These are phyloP conservation scores for Synanthedon formicaeformis DNA, from an alignment of 2,888 invertebrate species.

Conservation along the genomic window DNA sequence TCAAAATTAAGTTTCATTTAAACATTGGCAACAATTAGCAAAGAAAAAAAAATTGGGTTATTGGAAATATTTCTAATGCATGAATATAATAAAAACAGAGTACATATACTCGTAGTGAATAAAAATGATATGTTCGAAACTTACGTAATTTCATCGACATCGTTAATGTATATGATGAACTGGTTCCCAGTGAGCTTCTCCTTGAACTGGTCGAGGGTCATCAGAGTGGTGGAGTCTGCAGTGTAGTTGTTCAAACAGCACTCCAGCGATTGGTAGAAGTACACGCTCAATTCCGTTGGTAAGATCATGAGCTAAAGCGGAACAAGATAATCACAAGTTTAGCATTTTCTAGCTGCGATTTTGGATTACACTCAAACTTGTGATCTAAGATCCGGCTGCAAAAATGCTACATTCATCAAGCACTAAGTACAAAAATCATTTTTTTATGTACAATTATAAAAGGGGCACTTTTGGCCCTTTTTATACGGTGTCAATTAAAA, in stretches of 20 bases:
- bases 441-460: too few species aligned
- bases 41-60: too few species aligned
- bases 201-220: constrained; percentile 63
- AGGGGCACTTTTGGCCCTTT: too few species aligned
- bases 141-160: constrained; percentile 47
- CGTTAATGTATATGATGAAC: constrained; percentile 48
- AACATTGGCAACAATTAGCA: not conserved
- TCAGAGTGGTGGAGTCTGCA: constrained; percentile 37
- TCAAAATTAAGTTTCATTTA: not conserved
- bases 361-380: not conserved
- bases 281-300: constrained; percentile 62
- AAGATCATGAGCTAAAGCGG: constrained; percentile 61
- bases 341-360: not conserved
- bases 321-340: not conserved
- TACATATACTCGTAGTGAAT: too few species aligned
- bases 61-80: too few species aligned
- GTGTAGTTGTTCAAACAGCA: constrained; percentile 64
- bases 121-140: not conserved
- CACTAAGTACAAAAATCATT: too few species aligned
- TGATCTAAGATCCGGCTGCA: too few species aligned
- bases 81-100: too few species aligned
- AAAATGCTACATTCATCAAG: too few species aligned
- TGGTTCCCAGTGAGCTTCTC: constrained; percentile 48
- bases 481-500: too few species aligned
- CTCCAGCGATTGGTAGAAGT: constrained; percentile 59